phyloP scores from a whole-genome alignment of 2,797 vertebrate genomes.

The Pantherophis vulpinus region DNA sequence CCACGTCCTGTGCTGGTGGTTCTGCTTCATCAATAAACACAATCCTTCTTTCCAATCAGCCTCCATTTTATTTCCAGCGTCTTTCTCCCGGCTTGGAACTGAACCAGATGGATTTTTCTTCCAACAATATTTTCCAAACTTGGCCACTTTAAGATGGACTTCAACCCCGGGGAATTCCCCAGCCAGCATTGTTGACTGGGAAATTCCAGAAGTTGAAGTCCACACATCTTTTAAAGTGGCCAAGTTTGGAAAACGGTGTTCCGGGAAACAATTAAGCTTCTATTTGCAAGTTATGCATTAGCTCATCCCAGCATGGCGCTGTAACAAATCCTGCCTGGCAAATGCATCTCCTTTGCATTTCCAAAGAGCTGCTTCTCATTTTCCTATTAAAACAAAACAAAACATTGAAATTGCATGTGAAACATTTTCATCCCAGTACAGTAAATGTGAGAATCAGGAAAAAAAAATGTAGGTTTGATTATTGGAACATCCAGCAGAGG shows the following conservation, averaged over 20 bases:
- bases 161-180: background rate
- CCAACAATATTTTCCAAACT: background rate
- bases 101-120: too few relatives aligned
- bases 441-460: background rate
- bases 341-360: background rate
- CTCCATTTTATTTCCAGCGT: too few relatives aligned
- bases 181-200: background rate
- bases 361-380: background rate
- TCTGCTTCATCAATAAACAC: too few relatives aligned
- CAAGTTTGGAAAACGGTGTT: background rate
- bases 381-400: background rate
- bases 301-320: background rate
- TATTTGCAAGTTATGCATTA: background rate
- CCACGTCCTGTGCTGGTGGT: too few relatives aligned
- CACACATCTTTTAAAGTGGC: background rate
- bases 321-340: background rate
- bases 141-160: background rate
- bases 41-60: too few relatives aligned
- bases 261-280: background rate
- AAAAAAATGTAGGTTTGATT: background rate
- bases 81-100: too few relatives aligned
- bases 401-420: background rate
- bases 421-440: background rate
- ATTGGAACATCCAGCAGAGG: background rate
- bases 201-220: background rate